A percentile compares a stretch with the other conserved stretches of the same genome.
Conservation (phyloP, 2,113 vertebrate genomes). For the Tricholaema leucomelas region DNA sequence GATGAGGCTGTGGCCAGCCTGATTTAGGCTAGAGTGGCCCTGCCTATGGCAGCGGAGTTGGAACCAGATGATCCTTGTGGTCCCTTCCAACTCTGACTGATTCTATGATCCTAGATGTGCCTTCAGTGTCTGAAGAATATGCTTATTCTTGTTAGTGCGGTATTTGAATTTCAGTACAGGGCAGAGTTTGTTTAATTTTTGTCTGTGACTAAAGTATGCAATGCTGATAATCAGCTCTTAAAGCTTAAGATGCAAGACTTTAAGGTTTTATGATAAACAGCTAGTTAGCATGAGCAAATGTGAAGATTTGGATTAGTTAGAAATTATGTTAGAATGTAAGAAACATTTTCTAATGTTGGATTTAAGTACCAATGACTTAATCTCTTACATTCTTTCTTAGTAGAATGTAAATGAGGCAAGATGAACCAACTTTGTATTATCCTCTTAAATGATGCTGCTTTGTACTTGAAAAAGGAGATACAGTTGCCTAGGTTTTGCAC, state of each 20-base stretch:
- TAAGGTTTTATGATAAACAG: neutral
- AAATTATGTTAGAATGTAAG: neutral
- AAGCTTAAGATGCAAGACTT: neutral
- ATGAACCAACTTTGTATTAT: neutral
- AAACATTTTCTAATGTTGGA: neutral
- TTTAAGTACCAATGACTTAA: neutral
- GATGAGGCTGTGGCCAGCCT: no score
- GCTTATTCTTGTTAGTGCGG: neutral
- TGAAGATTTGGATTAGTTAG: neutral
- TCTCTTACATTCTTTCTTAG: neutral
- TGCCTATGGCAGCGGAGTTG: no score
- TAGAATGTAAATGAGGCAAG: neutral
- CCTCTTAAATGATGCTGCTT: neutral
- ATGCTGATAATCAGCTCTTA: neutral
- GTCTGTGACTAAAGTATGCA: neutral
- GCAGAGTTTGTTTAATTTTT: neutral
- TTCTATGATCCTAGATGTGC: no score
- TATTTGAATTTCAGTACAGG: neutral
- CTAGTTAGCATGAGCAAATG: neutral
- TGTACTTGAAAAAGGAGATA: neutral
- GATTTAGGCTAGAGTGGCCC: no score
- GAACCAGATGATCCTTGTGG: no score
- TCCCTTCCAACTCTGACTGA: no score
- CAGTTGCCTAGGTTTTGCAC: neutral
- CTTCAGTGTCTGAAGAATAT: neutral